Base-by-base conservation (phyloP, 2,888 invertebrate genomes). In the Panzeria rudis region DNA sequence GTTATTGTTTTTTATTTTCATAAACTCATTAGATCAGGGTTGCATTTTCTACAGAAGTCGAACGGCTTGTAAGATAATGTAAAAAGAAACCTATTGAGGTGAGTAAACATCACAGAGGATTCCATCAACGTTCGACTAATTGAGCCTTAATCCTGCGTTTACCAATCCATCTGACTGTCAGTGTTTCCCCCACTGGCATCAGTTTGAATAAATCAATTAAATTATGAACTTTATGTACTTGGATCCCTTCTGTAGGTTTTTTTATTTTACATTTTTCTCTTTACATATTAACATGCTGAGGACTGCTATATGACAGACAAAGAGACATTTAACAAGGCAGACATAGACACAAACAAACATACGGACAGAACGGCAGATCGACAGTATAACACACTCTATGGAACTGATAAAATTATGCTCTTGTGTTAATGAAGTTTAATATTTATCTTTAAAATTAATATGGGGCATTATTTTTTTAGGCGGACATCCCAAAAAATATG, bases 401-500 rank as follows among this genome's bases (percentile, higher is more conserved):
- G 44, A 54, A 56, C 68, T 54, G 71, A 79, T 56, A 35, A 79
- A 71, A 79, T 54, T 52, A 56, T 71, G 32, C 11, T 61, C 41
- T 56, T 64, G 54, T 56, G 47, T 35, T 79, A 72, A 79, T 72
- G 64, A 72, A 79, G 64, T 38, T 72, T 44, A 35, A 79, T 64
- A 64, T 79, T 44, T 64, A 64, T 72, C 44, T 79, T 23, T 35
- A 52, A 41, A 54, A 41, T 62, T 3, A 71, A 71, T 54, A 32
- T 47, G 56, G 17, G 25, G n/a, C 47, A 47, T 35, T n/a, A n/a
- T n/a, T n/a, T n/a, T n/a, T n/a, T n/a, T n/a, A n/a, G n/a, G n/a
- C n/a, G n/a, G n/a, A n/a, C n/a, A n/a, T n/a, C n/a, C n/a, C n/a
- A n/a, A n/a, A n/a, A n/a, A n/a, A n/a, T n/a, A n/a, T n/a, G n/a